phyloP scores from a whole-genome alignment of 2,113 vertebrate genomes.

The Turnix velox region DNA sequence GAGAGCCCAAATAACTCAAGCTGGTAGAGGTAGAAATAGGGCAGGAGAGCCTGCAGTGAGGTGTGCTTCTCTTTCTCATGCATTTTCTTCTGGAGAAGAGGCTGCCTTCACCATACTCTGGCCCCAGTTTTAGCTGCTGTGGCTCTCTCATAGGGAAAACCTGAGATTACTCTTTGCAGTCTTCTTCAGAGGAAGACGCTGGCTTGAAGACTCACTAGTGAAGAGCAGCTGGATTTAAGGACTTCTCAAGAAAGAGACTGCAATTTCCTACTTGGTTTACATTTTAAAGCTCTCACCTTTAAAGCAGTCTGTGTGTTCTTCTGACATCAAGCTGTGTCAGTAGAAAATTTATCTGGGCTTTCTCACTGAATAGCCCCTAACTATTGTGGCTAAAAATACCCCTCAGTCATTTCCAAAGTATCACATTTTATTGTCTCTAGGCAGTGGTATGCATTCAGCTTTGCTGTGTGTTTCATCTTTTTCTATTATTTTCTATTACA shows the following conservation, averaged over 20 bases:
- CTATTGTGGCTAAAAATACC: not conserved
- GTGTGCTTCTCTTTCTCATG: not conserved
- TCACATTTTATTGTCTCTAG: not conserved
- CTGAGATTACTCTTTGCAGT: not conserved
- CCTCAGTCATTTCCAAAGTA: not conserved
- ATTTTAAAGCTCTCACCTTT: not conserved
- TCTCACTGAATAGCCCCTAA: not conserved
- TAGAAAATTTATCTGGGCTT: not conserved
- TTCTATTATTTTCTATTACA: not conserved
- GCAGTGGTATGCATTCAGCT: not conserved
- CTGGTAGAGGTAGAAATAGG: not conserved
- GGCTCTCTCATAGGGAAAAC: not conserved
- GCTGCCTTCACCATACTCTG: not conserved
- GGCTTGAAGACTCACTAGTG: not conserved
- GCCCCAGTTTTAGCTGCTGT: not conserved
- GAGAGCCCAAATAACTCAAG: not conserved
- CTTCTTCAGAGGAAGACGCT: not conserved
- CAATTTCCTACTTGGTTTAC: not conserved
- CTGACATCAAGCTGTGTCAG: not conserved
- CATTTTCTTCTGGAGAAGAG: not conserved
- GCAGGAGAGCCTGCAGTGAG: not conserved
- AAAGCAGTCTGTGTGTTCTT: not conserved
- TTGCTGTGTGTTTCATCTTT: not conserved
- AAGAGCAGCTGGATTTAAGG: not conserved
- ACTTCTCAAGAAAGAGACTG: not conserved